Conservation (phyloP, 2,113 vertebrate species). For the Brachyhypopomus occidentalis region DNA sequence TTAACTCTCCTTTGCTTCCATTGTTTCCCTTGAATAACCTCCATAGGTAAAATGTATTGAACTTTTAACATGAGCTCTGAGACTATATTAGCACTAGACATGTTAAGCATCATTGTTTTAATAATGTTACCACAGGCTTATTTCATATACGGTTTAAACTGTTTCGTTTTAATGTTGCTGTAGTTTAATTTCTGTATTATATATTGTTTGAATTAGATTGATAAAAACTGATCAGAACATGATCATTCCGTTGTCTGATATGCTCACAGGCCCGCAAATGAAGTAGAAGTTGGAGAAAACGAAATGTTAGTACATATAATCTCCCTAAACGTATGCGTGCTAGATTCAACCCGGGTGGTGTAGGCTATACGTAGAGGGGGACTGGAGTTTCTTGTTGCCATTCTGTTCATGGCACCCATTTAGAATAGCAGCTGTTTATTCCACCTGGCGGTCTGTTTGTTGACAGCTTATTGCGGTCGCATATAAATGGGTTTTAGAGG, state of each 20-base stretch:
- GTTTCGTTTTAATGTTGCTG: background rate
- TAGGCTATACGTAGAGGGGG: background rate
- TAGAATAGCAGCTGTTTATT: slow-evolving; percentile 26
- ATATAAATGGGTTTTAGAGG: slow-evolving; percentile 33
- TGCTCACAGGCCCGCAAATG: background rate
- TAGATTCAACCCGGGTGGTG: background rate
- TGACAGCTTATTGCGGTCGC: slow-evolving; percentile 30
- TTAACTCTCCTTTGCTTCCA: background rate
- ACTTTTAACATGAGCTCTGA: background rate
- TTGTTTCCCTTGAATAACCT: no score
- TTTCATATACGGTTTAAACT: background rate
- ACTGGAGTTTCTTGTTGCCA: background rate
- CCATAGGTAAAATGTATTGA: no score
- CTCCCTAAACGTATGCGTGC: background rate
- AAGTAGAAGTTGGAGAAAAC: background rate
- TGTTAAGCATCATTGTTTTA: background rate
- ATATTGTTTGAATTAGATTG: background rate
- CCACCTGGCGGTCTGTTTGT: slow-evolving; percentile 30
- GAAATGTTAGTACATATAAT: background rate
- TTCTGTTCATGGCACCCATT: slow-evolving; percentile 10
- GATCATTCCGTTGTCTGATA: background rate
- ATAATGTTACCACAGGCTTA: background rate
- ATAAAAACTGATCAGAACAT: background rate
- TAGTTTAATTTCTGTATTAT: background rate
- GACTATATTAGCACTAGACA: no score